phyloP scores from a whole-genome alignment of 2,888 invertebrate genomes.

The Pegoplata infirma region DNA sequence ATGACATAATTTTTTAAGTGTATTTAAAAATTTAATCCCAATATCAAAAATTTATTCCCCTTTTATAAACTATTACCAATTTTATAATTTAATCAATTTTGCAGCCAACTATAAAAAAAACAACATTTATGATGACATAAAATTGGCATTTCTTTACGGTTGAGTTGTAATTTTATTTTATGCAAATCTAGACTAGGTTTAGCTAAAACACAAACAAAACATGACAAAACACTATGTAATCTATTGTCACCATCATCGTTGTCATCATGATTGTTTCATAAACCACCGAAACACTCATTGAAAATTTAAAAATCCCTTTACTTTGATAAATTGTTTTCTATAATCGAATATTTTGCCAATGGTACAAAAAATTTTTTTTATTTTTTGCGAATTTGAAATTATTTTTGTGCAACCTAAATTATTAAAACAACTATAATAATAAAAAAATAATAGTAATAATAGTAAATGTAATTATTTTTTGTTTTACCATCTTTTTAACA shows the following conservation, averaged over 20 bases:
- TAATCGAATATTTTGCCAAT: neutral
- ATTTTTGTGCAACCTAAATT: neutral
- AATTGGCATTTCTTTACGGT: conserved; percentile 16
- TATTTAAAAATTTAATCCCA: too few species aligned
- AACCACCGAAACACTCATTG: neutral
- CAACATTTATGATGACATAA: neutral
- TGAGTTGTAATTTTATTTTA: neutral
- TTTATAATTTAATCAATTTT: neutral
- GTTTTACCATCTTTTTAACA: neutral
- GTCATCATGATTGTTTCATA: neutral
- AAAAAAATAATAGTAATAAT: neutral
- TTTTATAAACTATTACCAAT: too few species aligned
- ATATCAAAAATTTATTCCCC: too few species aligned
- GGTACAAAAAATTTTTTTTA: neutral
- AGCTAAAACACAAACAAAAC: neutral
- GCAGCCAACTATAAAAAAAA: neutral
- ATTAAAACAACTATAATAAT: neutral
- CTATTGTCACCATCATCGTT: conserved; percentile 4
- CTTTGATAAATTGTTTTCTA: neutral
- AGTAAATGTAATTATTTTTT: neutral
- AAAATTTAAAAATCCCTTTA: neutral
- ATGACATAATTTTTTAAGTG: too few species aligned
- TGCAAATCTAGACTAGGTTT: neutral
- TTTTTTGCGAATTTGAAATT: neutral
- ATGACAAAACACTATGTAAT: neutral